Evolutionary conservation across 2,113 vertebrate genomes (phyloP).

Genomic region (Oriolus oriolus): DNA sequence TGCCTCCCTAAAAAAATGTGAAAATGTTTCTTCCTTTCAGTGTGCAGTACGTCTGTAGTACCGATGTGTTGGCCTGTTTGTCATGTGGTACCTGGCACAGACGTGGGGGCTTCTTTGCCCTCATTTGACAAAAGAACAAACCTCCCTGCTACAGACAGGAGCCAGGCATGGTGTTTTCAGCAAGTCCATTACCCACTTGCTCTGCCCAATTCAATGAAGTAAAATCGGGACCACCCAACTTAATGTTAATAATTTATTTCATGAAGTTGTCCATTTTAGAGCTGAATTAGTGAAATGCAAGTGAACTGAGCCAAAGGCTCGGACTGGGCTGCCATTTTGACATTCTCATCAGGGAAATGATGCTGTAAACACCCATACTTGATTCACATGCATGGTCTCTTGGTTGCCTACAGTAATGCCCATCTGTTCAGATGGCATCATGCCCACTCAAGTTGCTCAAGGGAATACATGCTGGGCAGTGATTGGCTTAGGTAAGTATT

Average conservation of each 20-base stretch:
- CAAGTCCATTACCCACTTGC: background rate
- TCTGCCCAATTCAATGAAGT: background rate
- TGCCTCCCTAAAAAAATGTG: background rate
- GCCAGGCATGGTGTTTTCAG: background rate
- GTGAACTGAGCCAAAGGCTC: conserved; percentile 32
- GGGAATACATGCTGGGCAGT: conserved; percentile 70
- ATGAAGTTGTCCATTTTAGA: conserved; percentile 15
- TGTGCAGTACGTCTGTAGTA: background rate
- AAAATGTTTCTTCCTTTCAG: background rate
- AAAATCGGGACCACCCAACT: background rate
- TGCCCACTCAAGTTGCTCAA: conserved; percentile 68
- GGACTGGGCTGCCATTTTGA: conserved; percentile 66
- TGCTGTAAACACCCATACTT: conserved; percentile 75
- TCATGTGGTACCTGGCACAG: background rate
- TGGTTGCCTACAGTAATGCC: conserved; percentile 75
- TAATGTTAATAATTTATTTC: conserved; percentile 3
- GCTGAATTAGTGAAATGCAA: conserved; percentile 37
- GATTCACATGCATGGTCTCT: conserved; percentile 75
- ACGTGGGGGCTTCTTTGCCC: background rate
- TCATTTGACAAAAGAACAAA: background rate
- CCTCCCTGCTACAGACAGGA: background rate
- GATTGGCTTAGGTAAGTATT: conserved; percentile 73
- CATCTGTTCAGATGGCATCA: conserved; percentile 77
- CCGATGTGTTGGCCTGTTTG: background rate
- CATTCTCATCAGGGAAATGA: conserved; percentile 66